Evolutionary conservation across 2,888 invertebrate genomes (phyloP).

Genomic region (Teleiodes luculella): DNA sequence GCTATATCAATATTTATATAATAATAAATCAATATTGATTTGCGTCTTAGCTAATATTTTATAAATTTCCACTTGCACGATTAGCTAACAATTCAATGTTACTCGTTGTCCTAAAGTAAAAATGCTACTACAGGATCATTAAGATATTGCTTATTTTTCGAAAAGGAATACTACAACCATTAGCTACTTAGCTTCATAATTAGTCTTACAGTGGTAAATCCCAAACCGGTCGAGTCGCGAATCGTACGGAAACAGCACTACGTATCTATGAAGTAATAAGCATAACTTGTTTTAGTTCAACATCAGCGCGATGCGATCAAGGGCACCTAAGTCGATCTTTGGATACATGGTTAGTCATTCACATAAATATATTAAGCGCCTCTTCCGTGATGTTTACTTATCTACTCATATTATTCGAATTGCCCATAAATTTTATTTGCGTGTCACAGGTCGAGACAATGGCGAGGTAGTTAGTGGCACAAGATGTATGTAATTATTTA

Average conservation of each 20-base stretch:
- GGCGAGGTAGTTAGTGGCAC: conserved; percentile 16
- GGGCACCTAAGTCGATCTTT: neutral
- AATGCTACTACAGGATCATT: too few species aligned
- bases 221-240: neutral
- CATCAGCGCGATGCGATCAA: conserved; percentile 6
- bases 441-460: conserved; percentile 14
- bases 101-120: too few species aligned
- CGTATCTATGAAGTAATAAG: conserved; percentile 7
- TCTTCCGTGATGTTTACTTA: neutral
- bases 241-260: neutral
- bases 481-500: conserved; percentile 25
- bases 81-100: too few species aligned
- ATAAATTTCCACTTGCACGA: too few species aligned
- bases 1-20: too few species aligned
- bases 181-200: neutral
- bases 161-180: too few species aligned
- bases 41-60: too few species aligned
- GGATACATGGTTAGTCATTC: too few species aligned
- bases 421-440: conserved; percentile 1
- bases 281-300: conserved; percentile 18
- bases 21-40: too few species aligned
- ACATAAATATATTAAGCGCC: neutral
- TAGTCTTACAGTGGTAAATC: neutral
- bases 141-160: too few species aligned
- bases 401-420: neutral